Conservation (phyloP, 2,113 vertebrate genomes). For the Cyphomyrus discorhynchus region DNA sequence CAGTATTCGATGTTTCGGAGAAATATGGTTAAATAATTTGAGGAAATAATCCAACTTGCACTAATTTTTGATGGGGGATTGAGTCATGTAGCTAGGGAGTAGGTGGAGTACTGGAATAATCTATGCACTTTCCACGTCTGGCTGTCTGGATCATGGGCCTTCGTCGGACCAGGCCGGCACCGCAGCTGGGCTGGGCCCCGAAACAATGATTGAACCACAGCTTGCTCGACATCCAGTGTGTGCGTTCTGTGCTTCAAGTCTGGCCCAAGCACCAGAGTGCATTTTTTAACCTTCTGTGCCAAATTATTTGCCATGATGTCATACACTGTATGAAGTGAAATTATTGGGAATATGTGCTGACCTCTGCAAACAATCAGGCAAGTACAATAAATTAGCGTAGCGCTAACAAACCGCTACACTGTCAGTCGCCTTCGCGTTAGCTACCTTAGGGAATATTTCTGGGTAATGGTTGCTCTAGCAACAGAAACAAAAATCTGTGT, state of each 20-base stretch:
- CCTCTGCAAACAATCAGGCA: neutral
- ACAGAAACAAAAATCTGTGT: neutral
- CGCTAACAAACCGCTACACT: neutral
- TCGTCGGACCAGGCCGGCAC: neutral
- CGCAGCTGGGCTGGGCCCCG: constrained; percentile 4
- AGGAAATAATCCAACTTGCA: constrained; percentile 42
- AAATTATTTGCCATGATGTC: neutral
- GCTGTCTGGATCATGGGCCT: constrained; percentile 49
- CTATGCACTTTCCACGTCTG: constrained; percentile 45
- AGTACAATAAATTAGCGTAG: neutral
- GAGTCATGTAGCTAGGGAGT: constrained; percentile 69
- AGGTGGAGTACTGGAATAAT: constrained; percentile 60
- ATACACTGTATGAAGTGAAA: neutral
- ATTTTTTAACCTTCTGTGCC: neutral
- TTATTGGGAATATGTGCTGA: neutral
- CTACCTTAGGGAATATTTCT: neutral
- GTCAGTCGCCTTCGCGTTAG: neutral
- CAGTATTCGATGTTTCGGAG: neutral
- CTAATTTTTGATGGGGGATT: constrained; percentile 51
- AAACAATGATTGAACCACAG: neutral
- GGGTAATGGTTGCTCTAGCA: neutral
- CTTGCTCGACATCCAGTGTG: neutral
- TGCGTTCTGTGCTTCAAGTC: neutral
- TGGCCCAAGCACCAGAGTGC: neutral
- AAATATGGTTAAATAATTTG: constrained; percentile 13